Evolutionary conservation across 1,140 invertebrate genomes (phyloP), one percentile per base, ranked within the genome.

Genomic region (Trichonephila clavata): DNA sequence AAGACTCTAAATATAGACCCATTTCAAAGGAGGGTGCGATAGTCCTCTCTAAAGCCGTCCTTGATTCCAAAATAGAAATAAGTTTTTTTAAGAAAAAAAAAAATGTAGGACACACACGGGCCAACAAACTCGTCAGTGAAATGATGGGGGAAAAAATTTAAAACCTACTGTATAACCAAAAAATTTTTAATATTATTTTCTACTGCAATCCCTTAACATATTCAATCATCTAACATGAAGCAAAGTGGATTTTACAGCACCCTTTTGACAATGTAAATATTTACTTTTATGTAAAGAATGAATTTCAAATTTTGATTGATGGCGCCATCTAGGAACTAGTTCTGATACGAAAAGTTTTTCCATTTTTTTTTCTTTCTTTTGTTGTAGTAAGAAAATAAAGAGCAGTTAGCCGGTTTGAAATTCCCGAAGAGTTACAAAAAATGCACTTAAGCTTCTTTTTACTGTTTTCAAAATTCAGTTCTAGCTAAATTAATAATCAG

Each of bases 41-140:
- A 81, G 65, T 63, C 86, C 39, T 87, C 27, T 18, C 86, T 57
- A 57, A 20, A 68, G 20, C 71, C 14, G 65, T 88, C 92, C 92
- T 93, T 93, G 92, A 24, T 93, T 39, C 84, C 80, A 93, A 93
- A 93, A 93, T 93, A 93, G 92, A 87, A 80, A 68, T 68, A 24
- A 32, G 32, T 10, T 50, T 50, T 50, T 50, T 50, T 50, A 10
- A 84, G 8, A 65, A 18, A 6, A 43, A 84, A 84, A 84, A 84
- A 59, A 59, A n/a, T 24, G 21, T 24, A 27, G 80, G 39, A 39
- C 57, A 84, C 32, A 39, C 32, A 39, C 32, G 32, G n/a, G 57
- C 24, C 4, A 27, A 84, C 57, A n/a, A 27, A 68, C 16, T 20
- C 27, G 24, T 77, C 14, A 18, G 27, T 32, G 32, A 32, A 20